Conservation (phyloP, 2,113 vertebrate species). For the Hemichromis elongatus region DNA sequence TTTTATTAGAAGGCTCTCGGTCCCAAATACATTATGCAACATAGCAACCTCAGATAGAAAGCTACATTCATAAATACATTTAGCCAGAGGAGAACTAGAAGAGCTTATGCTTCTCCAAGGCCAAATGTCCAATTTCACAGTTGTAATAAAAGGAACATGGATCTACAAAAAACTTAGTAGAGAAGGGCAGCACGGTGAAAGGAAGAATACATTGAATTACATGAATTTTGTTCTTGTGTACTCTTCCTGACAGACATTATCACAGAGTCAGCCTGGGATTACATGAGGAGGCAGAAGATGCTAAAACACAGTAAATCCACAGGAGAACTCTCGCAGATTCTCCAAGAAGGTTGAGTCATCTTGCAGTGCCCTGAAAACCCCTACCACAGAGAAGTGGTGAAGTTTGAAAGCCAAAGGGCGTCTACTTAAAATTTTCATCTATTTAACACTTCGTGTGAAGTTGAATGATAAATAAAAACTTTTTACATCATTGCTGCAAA, state of each 20-base stretch:
- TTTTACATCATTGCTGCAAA: neutral
- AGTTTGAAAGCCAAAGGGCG: neutral
- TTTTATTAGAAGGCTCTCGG: neutral
- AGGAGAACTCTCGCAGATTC: neutral
- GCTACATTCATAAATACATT: neutral
- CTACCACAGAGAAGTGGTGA: neutral
- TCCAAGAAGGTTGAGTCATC: neutral
- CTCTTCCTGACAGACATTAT: neutral
- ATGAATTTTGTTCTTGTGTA: neutral
- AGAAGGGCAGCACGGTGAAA: too few relatives aligned
- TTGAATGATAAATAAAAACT: neutral
- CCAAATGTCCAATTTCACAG: neutral
- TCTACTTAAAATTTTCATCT: neutral
- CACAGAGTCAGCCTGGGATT: neutral
- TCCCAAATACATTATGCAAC: neutral
- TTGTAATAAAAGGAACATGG: neutral
- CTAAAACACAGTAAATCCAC: neutral
- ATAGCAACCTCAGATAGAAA: neutral
- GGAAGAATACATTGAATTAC: too few relatives aligned
- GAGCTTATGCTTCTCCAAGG: neutral
- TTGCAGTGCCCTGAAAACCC: neutral
- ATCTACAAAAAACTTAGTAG: neutral
- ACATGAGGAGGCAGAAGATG: neutral
- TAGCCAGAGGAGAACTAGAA: neutral
- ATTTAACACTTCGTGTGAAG: neutral